These are phyloP conservation scores for Pycnonotus jocosus DNA, from an alignment of 2,113 vertebrate species.

Conservation along the genomic window DNA sequence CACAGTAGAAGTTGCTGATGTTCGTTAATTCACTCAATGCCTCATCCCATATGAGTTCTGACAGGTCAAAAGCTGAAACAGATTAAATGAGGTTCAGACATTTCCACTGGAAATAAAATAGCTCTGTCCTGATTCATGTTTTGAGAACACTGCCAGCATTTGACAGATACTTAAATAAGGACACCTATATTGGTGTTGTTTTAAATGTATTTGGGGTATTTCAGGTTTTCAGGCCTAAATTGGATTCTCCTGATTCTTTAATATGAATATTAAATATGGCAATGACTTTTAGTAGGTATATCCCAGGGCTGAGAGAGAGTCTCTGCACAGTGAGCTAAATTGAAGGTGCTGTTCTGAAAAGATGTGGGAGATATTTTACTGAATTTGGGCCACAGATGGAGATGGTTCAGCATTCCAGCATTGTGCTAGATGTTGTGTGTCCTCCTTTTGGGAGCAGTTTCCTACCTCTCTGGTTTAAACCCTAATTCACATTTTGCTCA, in stretches of 20 bases:
- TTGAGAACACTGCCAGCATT: background rate
- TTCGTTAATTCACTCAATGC: background rate
- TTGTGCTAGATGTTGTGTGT: background rate
- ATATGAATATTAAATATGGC: background rate
- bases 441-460: background rate
- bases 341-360: background rate
- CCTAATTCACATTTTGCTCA: background rate
- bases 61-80: constrained; percentile 35
- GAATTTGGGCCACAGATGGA: background rate
- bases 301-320: background rate
- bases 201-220: background rate
- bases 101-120: constrained; percentile 35
- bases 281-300: background rate
- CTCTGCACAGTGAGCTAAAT: background rate
- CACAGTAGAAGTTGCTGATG: background rate
- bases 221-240: background rate
- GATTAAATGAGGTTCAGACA: constrained; percentile 25
- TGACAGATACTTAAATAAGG: constrained; percentile 15
- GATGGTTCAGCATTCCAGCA: background rate
- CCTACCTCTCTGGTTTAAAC: background rate
- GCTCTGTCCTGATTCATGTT: constrained; percentile 36
- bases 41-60: background rate
- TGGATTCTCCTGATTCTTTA: background rate
- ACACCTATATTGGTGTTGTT: background rate
- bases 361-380: background rate